Conservation (phyloP, 2,888 invertebrate genomes). For the Spilarctia lutea region DNA sequence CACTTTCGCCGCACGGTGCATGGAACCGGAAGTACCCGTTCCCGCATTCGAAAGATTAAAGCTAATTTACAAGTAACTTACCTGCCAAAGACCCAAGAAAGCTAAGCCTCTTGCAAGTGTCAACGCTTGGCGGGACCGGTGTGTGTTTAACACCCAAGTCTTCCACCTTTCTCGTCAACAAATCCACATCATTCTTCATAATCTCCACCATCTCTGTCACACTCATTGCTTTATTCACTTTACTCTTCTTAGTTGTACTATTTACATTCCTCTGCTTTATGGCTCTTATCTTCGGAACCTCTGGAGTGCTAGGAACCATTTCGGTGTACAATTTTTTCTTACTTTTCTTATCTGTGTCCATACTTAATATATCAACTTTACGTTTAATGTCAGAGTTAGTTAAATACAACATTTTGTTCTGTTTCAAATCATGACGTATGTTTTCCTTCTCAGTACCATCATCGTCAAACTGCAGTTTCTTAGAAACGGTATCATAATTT, state of each 20-base stretch:
- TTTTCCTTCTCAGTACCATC: slow-evolving; percentile 77
- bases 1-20: too few species aligned
- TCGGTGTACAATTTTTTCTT: slow-evolving; percentile 79
- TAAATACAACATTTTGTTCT: slow-evolving; percentile 70
- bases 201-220: slow-evolving; percentile 74
- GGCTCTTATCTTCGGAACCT: slow-evolving; percentile 60
- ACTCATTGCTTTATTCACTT: slow-evolving; percentile 65
- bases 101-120: slow-evolving; percentile 68
- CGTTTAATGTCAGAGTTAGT: slow-evolving; percentile 72
- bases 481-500: slow-evolving; percentile 65
- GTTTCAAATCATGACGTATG: slow-evolving; percentile 63
- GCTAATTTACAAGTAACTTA: slow-evolving; percentile 47
- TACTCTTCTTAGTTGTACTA: slow-evolving; percentile 69
- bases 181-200: slow-evolving; percentile 63
- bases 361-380: slow-evolving; percentile 49
- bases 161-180: slow-evolving; percentile 61
- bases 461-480: slow-evolving; percentile 73
- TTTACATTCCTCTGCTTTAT: slow-evolving; percentile 59
- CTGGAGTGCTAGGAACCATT: slow-evolving; percentile 68
- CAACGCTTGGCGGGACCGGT: slow-evolving; percentile 51
- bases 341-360: slow-evolving; percentile 66
- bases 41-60: too few species aligned
- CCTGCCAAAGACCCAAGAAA: slow-evolving; percentile 87
- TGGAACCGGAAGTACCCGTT: too few species aligned
- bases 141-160: slow-evolving; percentile 42